These are phyloP conservation scores for Cathartes aura DNA, from an alignment of 2,113 vertebrate genomes.

Conservation along the genomic window DNA sequence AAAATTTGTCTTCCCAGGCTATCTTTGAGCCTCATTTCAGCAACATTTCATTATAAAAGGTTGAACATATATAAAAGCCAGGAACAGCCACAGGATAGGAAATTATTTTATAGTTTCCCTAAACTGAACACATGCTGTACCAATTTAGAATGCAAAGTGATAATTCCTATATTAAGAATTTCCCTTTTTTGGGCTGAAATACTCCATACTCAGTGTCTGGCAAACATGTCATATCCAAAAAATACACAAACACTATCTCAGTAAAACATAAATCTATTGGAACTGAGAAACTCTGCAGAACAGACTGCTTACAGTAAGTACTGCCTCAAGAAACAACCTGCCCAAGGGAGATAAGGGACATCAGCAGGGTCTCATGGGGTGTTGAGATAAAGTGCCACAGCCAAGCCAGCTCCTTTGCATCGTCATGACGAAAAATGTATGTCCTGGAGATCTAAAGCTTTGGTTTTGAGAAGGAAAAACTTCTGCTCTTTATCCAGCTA, in stretches of 20 bases:
- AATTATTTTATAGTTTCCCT: not conserved
- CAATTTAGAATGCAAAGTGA: not conserved
- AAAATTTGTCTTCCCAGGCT: not conserved
- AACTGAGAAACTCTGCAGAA: not conserved
- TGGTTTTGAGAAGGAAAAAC: not conserved
- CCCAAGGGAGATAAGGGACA: slow-evolving; percentile 18
- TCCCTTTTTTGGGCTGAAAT: not conserved
- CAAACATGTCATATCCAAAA: not conserved
- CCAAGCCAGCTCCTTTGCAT: not conserved
- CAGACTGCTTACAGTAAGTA: not conserved
- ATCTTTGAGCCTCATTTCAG: not conserved
- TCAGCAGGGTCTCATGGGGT: not conserved
- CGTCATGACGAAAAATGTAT: not conserved
- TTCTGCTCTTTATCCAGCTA: not conserved
- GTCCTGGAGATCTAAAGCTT: not conserved
- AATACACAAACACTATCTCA: not conserved
- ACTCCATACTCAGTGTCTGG: not conserved
- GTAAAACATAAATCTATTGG: slow-evolving; percentile 16
- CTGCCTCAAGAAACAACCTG: not conserved
- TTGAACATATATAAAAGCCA: not conserved
- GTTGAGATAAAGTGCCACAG: slow-evolving; percentile 32
- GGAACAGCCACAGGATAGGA: not conserved
- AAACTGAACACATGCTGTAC: not conserved
- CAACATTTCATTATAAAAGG: not conserved
- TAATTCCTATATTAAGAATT: not conserved